Evolutionary conservation across 2,888 invertebrate genomes (phyloP).

Genomic region (Acrocyrtus sp.): DNA sequence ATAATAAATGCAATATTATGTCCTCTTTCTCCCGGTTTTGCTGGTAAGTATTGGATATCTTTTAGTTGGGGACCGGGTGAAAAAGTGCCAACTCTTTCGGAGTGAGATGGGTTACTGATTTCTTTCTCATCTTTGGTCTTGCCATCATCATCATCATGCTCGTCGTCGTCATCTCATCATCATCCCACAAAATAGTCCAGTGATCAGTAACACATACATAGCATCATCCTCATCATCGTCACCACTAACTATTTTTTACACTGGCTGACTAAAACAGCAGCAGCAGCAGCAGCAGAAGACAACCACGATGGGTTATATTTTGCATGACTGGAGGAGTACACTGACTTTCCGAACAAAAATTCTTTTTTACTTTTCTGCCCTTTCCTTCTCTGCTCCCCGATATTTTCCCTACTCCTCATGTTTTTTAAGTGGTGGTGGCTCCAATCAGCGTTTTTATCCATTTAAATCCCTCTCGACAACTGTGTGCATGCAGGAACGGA

Average conservation of each 20-base stretch:
- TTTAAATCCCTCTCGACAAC: too few relatives aligned
- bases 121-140: slow-evolving; percentile 28
- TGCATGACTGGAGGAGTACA: slow-evolving; percentile 22
- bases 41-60: too few relatives aligned
- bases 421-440: too few relatives aligned
- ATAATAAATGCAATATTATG: not conserved
- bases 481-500: too few relatives aligned
- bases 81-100: slow-evolving; percentile 52
- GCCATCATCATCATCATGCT: slow-evolving; percentile 36
- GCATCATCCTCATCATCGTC: too few relatives aligned
- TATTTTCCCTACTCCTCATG: too few relatives aligned
- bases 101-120: slow-evolving; percentile 52
- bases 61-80: slow-evolving; percentile 43
- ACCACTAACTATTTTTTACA: too few relatives aligned
- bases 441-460: too few relatives aligned
- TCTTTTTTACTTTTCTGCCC: not conserved
- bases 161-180: too few relatives aligned
- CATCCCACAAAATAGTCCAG: too few relatives aligned
- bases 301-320: not conserved
- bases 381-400: slow-evolving; percentile 18
- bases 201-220: too few relatives aligned
- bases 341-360: slow-evolving; percentile 27
- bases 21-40: slow-evolving; percentile 37
- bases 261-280: slow-evolving; percentile 13
- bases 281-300: too few relatives aligned